These are phyloP conservation scores for Colostygia pectinataria DNA, from an alignment of 2,888 invertebrate genomes.

Conservation along the genomic window DNA sequence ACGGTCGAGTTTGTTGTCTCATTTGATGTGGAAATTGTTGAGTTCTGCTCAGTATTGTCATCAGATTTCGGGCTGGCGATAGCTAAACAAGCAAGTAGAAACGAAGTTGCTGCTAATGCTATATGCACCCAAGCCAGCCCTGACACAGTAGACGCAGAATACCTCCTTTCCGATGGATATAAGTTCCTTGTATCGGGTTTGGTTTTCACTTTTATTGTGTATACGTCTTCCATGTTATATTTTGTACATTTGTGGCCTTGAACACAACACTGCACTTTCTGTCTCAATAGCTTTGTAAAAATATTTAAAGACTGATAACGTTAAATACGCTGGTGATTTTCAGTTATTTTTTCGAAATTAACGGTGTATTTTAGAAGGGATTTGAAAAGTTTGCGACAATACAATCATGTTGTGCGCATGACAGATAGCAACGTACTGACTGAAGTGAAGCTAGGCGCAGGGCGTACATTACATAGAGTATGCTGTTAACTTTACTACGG, in stretches of 20 bases:
- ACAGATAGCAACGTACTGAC: constrained; percentile 12
- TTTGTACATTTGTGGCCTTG: constrained; percentile 32
- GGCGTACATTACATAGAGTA: not conserved
- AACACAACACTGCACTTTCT: constrained; percentile 8
- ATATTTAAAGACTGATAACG: not conserved
- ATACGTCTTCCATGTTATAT: constrained; percentile 84
- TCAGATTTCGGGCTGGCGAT: constrained; percentile 59
- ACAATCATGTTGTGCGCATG: constrained; percentile 17
- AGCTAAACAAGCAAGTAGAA: constrained; percentile 82
- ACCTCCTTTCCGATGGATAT: constrained; percentile 86
- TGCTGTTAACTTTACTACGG: not conserved
- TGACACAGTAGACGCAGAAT: constrained; percentile 86
- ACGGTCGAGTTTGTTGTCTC: constrained; percentile 12
- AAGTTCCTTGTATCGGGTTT: constrained; percentile 82
- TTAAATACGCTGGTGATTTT: not conserved
- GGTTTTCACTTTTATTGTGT: constrained; percentile 86
- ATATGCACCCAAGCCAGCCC: constrained; percentile 85
- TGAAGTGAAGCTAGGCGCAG: constrained; percentile 19
- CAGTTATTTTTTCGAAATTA: constrained; percentile 20
- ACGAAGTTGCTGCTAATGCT: constrained; percentile 82
- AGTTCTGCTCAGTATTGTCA: constrained; percentile 22
- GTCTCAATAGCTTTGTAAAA: not conserved
- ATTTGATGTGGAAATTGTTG: constrained; percentile 24
- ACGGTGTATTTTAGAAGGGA: constrained; percentile 16
- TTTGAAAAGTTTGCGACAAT: constrained; percentile 6